A percentile compares a stretch with the other conserved stretches of the same genome.
phyloP scores from a whole-genome alignment of 2,113 vertebrate genomes.

The Condylura cristata region DNA sequence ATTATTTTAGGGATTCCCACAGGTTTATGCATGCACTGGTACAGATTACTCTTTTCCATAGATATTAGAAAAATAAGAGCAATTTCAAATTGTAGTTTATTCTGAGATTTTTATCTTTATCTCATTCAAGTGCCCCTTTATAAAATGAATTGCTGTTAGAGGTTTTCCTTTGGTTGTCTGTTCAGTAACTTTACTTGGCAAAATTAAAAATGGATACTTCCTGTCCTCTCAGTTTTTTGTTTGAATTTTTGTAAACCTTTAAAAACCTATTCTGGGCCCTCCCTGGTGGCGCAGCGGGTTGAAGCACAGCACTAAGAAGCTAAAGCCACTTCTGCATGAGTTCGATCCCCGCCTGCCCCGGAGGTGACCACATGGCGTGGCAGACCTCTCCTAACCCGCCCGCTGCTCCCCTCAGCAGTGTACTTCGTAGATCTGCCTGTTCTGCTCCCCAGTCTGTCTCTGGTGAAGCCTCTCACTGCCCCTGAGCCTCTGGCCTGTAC shows the following conservation, averaged over 20 bases:
- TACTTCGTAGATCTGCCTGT: too few species aligned
- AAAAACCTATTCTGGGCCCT: too few species aligned
- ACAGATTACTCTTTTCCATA: neutral
- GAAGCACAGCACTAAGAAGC: too few species aligned
- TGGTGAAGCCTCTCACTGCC: too few species aligned
- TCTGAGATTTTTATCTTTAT: neutral
- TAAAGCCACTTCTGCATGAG: too few species aligned
- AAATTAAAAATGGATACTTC: neutral
- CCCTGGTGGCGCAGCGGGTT: too few species aligned
- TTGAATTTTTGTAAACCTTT: neutral
- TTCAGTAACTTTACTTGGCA: neutral
- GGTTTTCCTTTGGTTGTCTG: neutral
- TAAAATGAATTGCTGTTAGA: neutral
- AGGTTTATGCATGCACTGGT: neutral
- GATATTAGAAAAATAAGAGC: neutral
- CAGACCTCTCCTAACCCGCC: too few species aligned
- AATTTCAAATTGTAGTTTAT: constrained; percentile 25
- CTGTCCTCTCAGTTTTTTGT: neutral
- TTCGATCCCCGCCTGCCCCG: too few species aligned
- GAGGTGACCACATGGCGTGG: too few species aligned
- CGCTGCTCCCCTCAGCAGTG: too few species aligned
- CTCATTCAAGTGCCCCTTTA: constrained; percentile 12
- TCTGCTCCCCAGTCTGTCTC: too few species aligned
- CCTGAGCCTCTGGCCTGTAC: too few species aligned
- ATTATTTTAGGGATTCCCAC: neutral